phyloP scores from a whole-genome alignment of 2,888 invertebrate genomes.

The Melanchra persicariae region DNA sequence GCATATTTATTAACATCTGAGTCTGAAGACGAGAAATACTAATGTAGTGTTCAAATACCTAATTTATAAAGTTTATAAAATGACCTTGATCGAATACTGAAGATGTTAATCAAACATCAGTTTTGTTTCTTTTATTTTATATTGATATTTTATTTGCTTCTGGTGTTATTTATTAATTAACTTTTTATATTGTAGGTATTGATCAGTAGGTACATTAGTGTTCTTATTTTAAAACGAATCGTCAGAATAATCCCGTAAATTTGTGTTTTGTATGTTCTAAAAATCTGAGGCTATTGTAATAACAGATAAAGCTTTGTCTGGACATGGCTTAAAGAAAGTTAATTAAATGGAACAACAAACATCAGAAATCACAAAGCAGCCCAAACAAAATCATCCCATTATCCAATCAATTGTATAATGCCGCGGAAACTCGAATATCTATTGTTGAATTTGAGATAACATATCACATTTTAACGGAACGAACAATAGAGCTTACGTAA shows the following conservation, averaged over 20 bases:
- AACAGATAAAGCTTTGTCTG: no score
- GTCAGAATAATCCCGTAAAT: no score
- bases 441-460: constrained; percentile 20
- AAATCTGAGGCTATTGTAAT: no score
- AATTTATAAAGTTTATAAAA: constrained; percentile 36
- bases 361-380: background rate
- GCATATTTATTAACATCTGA: constrained; percentile 19
- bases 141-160: no score
- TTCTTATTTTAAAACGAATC: no score
- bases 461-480: constrained; percentile 10
- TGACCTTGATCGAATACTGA: constrained; percentile 16
- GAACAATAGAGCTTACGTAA: constrained; percentile 27
- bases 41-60: constrained; percentile 11
- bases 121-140: constrained; percentile 1
- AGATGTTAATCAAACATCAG: background rate
- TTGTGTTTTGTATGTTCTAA: no score
- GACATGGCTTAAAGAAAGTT: background rate
- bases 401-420: constrained; percentile 11
- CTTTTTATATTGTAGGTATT: background rate
- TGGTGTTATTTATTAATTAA: background rate
- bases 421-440: constrained; percentile 6
- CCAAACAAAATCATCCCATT: background rate
- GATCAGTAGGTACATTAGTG: background rate
- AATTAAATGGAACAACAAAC: constrained; percentile 13
- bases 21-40: background rate